Percentiles rank a stretch among this genome's conserved stretches.
Evolutionary conservation across 2,113 vertebrate genomes (phyloP).

Genomic region (Vulpes lagopus): DNA sequence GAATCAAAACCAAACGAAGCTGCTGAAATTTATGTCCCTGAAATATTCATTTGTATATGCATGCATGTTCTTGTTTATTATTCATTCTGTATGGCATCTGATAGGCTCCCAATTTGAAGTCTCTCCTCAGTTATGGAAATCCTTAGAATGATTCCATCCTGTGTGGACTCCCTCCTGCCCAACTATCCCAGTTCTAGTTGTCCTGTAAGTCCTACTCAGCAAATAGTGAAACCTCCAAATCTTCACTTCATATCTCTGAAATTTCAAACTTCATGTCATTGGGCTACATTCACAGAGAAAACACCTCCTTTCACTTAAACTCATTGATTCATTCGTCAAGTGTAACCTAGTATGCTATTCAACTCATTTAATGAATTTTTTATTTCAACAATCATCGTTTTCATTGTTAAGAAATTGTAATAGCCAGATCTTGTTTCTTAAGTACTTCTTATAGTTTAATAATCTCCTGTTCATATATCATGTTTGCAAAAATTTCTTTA

Average conservation of each 20-base stretch:
- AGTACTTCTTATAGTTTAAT: neutral
- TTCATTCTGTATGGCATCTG: neutral
- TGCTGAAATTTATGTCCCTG: neutral
- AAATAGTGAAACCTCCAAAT: neutral
- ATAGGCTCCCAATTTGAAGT: neutral
- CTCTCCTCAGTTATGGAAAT: neutral
- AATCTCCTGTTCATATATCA: neutral
- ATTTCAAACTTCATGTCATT: neutral
- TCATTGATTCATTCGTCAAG: neutral
- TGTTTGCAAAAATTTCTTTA: neutral
- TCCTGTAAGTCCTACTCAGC: neutral
- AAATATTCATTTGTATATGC: neutral
- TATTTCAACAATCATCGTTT: slow-evolving; percentile 46
- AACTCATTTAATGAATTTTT: slow-evolving; percentile 25
- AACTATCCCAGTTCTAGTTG: neutral
- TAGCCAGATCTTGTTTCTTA: neutral
- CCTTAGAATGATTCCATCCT: neutral
- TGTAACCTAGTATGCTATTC: neutral
- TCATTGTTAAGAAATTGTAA: slow-evolving; percentile 44
- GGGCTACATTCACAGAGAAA: neutral
- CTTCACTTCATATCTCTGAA: neutral
- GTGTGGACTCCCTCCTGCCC: neutral
- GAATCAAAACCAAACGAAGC: slow-evolving; percentile 45
- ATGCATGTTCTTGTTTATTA: neutral
- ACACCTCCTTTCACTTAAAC: neutral